These are phyloP conservation scores for Gambusia yucatana DNA, from an alignment of 2,797 vertebrate genomes.

Conservation along the genomic window DNA sequence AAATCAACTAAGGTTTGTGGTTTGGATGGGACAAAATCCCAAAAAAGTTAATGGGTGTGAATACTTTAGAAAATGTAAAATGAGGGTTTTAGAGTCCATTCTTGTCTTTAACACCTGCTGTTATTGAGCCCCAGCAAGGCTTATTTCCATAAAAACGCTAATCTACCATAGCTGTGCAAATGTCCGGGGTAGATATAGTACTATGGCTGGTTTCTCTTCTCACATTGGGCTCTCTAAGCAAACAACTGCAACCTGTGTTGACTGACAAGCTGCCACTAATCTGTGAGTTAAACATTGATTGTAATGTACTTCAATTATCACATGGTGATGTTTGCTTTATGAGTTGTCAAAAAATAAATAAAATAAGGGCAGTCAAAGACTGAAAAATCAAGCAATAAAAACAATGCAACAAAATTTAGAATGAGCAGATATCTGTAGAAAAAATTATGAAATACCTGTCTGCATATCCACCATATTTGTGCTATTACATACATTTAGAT, in stretches of 20 bases:
- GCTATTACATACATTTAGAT: background rate
- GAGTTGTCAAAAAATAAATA: background rate
- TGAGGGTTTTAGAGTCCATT: slow-evolving; percentile 15
- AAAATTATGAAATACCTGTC: background rate
- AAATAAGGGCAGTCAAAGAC: background rate
- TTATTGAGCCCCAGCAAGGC: background rate
- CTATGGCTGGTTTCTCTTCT: background rate
- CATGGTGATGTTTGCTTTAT: background rate
- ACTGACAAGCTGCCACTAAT: background rate
- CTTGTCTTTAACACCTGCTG: slow-evolving; percentile 12
- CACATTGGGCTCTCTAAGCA: background rate
- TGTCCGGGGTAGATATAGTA: slow-evolving; percentile 16
- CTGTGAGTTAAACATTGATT: background rate
- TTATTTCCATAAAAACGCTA: slow-evolving; percentile 68
- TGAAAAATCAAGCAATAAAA: background rate
- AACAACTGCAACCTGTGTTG: slow-evolving; percentile 9
- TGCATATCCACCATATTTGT: background rate
- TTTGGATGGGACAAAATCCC: background rate
- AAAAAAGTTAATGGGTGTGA: background rate
- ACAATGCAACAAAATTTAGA: background rate
- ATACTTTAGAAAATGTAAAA: background rate
- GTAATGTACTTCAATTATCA: background rate
- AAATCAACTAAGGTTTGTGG: background rate
- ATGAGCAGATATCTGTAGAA: background rate
- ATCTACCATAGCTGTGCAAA: slow-evolving; percentile 57